Evolutionary conservation across 2,888 invertebrate species (phyloP).

Genomic region (Synanthedon vespiformis): DNA sequence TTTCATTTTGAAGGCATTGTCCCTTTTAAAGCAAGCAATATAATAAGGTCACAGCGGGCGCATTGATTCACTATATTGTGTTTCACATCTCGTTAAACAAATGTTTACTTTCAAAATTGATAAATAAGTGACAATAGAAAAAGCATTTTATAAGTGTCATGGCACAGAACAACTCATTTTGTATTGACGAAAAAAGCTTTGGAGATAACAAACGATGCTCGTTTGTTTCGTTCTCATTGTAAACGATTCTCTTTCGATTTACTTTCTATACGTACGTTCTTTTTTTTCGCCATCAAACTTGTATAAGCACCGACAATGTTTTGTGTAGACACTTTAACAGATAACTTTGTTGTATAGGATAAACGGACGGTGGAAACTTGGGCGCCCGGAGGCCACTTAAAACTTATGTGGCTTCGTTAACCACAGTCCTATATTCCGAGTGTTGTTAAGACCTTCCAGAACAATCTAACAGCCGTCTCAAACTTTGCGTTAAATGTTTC

Average conservation of each 20-base stretch:
- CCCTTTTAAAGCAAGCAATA: no score
- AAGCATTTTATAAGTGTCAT: not conserved
- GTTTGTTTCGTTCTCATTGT: conserved; percentile 4
- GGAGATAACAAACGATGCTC: conserved; percentile 3
- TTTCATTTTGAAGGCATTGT: no score
- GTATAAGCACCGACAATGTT: conserved; percentile 40
- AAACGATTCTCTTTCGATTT: conserved; percentile 3
- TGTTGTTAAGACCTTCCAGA: conserved; percentile 35
- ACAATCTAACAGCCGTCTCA: conserved; percentile 25
- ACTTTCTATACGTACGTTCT: conserved; percentile 7
- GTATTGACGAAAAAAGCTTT: not conserved
- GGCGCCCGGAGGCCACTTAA: conserved; percentile 57
- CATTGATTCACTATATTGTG: no score
- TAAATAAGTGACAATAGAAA: not conserved
- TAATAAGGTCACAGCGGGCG: no score
- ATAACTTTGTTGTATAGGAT: conserved; percentile 59
- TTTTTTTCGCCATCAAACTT: conserved; percentile 24
- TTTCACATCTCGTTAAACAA: no score
- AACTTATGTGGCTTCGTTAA: conserved; percentile 65
- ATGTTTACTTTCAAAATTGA: not conserved
- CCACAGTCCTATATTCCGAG: conserved; percentile 43
- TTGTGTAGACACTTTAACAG: conserved; percentile 49
- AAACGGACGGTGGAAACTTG: conserved; percentile 54
- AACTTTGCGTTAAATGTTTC: conserved; percentile 27
- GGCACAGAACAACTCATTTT: not conserved